Evolutionary conservation across 2,888 invertebrate species (phyloP).

Genomic region (Ophion costatus): DNA sequence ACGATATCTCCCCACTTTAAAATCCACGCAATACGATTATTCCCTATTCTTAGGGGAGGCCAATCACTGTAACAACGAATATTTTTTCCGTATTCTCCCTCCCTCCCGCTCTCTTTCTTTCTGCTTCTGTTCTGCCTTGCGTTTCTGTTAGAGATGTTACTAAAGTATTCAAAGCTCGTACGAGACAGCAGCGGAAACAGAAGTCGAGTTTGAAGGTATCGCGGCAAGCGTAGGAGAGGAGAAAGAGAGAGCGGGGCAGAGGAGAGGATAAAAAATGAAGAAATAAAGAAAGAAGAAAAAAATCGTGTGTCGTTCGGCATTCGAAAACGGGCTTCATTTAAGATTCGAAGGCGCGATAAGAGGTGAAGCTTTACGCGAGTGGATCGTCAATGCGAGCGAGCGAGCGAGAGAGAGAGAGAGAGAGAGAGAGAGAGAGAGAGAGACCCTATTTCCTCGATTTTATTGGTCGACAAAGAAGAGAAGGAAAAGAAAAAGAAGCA

Average conservation of each 20-base stretch:
- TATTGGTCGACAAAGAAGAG: neutral
- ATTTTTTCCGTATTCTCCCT: slow-evolving; percentile 34
- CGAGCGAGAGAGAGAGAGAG: neutral
- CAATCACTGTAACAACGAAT: slow-evolving; percentile 14
- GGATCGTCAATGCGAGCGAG: neutral
- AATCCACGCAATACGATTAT: neutral
- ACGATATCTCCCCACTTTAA: too few species aligned
- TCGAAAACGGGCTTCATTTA: slow-evolving; percentile 29
- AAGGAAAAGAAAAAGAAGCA: neutral
- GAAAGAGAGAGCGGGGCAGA: neutral
- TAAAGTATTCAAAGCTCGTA: slow-evolving; percentile 56
- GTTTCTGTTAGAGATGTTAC: slow-evolving; percentile 26
- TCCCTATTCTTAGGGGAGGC: neutral
- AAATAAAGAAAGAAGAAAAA: neutral
- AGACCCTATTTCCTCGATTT: neutral
- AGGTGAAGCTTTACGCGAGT: slow-evolving; percentile 23
- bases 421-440: neutral
- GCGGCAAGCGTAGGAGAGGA: neutral
- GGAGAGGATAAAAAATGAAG: neutral
- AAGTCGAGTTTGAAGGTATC: slow-evolving; percentile 35
- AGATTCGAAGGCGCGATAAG: slow-evolving; percentile 32
- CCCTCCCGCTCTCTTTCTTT: neutral
- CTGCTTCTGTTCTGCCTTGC: neutral
- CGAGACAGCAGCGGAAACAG: slow-evolving; percentile 44
- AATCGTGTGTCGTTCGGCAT: slow-evolving; percentile 41